Evolutionary conservation across 2,888 invertebrate genomes (phyloP), one percentile per base, ranked within the genome.

Genomic region (Erebia palarica): DNA sequence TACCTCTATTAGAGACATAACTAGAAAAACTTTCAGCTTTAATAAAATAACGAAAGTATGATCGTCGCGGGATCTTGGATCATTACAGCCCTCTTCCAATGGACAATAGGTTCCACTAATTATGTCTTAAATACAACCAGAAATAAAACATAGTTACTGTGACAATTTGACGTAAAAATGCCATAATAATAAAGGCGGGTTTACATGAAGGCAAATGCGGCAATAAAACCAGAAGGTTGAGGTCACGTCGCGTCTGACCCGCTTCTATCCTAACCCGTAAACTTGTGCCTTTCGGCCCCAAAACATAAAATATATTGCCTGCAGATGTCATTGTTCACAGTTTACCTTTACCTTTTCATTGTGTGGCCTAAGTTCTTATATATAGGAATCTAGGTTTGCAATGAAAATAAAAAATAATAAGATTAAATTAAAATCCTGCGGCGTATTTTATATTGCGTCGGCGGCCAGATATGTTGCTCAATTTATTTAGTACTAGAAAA

Each of bases 221-320:
- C 74, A 74, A 78, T 77, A 77, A 78, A 78, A 75, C 70, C 66
- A 70, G 71, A 72, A 75, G 70, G 74, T 65, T 69, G 67, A 75
- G 74, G 77, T 78, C 76, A 77, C 76, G 77, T 78, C 53, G 14
- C 51, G 57, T 61, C 70, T 70, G 76, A 76, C 75, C 76, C 75
- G 69, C 68, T 71, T 70, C 72, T 59, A 60, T 71, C 70, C 72
- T 59, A 60, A 67, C 65, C 77, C 77, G 73, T 79, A 78, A 80
- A 78, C 65, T 77, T 77, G 64, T 70, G 51, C 70, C 70, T 75
- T 72, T 73, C 71, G 69, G 70, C 66, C 69, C 71, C 51, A 14
- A n/a, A 16, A n/a, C 44, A 65, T 66, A 63, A 69, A 73, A 66
- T 61, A 68, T 61, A 68, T 68, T 53, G 27, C 70, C 36, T 60